These are phyloP conservation scores for Myiagra hebetior DNA, from an alignment of 2,113 vertebrate species.

Conservation along the genomic window DNA sequence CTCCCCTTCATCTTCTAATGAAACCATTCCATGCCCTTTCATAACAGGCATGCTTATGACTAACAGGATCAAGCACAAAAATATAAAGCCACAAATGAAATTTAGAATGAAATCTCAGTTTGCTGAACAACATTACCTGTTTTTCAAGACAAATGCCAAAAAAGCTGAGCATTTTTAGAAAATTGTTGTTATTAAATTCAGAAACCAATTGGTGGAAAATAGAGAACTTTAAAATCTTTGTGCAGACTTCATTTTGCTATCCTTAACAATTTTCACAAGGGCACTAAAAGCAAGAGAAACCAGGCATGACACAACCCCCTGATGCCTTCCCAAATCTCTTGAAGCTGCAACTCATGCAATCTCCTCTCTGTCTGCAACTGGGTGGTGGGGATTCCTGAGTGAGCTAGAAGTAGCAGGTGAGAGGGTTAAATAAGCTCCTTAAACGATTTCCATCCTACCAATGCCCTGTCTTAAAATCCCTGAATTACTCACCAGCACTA, in stretches of 20 bases:
- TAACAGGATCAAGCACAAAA: not conserved
- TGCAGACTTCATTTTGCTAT: not conserved
- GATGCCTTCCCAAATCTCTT: not conserved
- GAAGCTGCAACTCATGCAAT: not conserved
- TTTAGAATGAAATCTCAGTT: not conserved
- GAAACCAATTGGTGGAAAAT: not conserved
- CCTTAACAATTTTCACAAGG: not conserved
- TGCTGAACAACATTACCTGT: not conserved
- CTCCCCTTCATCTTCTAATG: not conserved
- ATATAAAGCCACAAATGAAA: not conserved
- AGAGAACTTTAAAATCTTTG: not conserved
- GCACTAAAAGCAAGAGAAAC: not conserved
- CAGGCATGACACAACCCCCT: not conserved
- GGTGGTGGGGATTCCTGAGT: not conserved
- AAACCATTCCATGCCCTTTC: not conserved
- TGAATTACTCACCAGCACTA: conserved; percentile 76
- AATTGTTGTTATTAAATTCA: not conserved
- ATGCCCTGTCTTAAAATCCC: conserved; percentile 48
- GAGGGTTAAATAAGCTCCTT: conserved; percentile 55
- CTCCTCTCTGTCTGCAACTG: not conserved
- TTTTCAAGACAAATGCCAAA: not conserved
- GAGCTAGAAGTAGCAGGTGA: conserved; percentile 47
- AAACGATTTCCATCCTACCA: conserved; percentile 52
- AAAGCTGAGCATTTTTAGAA: not conserved
- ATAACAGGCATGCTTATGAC: not conserved